Conservation (phyloP, 2,888 invertebrate genomes). For the Rotaria magnacalcarata region DNA sequence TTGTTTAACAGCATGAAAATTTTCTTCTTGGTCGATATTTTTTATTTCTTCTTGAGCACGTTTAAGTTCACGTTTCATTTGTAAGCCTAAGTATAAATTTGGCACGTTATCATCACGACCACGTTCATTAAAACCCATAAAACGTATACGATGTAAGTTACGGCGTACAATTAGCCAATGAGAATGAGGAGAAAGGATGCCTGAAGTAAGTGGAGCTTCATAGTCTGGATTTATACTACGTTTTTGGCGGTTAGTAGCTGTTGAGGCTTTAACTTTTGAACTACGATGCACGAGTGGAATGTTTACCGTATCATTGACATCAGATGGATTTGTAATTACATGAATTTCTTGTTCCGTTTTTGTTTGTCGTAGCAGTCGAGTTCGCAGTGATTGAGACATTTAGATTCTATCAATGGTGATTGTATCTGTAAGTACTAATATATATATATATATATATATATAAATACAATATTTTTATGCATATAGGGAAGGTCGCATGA, state of each 20-base stretch:
- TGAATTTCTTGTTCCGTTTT: not conserved
- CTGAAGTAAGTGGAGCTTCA: not conserved
- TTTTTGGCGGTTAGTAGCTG: not conserved
- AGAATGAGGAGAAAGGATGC: not conserved
- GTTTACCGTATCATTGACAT: not conserved
- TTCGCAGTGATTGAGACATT: not conserved
- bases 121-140: not conserved
- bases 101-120: not conserved
- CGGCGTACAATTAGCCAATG: not conserved
- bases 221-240: not conserved
- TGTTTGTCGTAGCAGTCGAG: not conserved
- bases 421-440: not conserved
- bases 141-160: not conserved
- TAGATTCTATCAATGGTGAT: not conserved
- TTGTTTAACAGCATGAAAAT: not conserved
- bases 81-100: not conserved
- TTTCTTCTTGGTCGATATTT: slow-evolving; percentile 8
- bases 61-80: slow-evolving; percentile 24
- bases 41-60: slow-evolving; percentile 25
- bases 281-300: not conserved
- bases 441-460: not conserved
- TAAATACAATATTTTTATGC: too few relatives aligned
- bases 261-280: not conserved
- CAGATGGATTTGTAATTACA: not conserved
- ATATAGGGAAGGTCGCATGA: too few relatives aligned